phyloP scores from a whole-genome alignment of 2,888 invertebrate genomes.

The Hyppa rectilinea region DNA sequence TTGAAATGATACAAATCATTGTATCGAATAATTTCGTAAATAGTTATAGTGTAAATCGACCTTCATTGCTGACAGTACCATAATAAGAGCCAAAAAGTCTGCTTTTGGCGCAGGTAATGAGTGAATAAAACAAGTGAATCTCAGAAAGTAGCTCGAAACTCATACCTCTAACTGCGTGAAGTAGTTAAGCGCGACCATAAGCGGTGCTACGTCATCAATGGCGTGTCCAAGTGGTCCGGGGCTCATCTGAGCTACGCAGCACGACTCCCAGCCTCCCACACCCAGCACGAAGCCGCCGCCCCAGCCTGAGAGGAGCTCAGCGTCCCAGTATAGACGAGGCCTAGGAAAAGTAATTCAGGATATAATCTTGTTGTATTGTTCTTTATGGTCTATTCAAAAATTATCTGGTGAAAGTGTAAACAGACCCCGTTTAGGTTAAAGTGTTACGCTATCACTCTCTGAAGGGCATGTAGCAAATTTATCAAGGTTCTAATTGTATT shows the following conservation, averaged over 20 bases:
- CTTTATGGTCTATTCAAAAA: too few species aligned
- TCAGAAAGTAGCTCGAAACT: not conserved
- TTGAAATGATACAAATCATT: not conserved
- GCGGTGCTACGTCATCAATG: constrained; percentile 92
- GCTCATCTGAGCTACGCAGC: constrained; percentile 93
- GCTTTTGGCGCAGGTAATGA: too few species aligned
- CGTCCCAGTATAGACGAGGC: constrained; percentile 82
- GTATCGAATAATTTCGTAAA: not conserved
- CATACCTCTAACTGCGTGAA: constrained; percentile 95
- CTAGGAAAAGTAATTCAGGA: too few species aligned
- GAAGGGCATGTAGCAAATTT: too few species aligned
- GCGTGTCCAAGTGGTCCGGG: constrained; percentile 92
- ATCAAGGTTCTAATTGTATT: too few species aligned
- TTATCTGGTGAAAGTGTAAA: too few species aligned
- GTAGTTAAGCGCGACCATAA: constrained; percentile 95
- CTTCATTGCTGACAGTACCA: not conserved
- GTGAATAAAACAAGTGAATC: too few species aligned
- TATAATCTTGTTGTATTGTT: too few species aligned
- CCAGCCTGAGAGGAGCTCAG: constrained; percentile 76
- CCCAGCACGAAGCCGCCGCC: constrained; percentile 93
- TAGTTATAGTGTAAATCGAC: not conserved
- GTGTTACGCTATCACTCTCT: too few species aligned
- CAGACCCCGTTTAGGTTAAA: too few species aligned
- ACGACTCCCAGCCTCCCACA: constrained; percentile 95
- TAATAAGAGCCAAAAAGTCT: too few species aligned